Evolutionary conservation across 1,140 invertebrate species (phyloP), one percentile per base, ranked within the genome.

Genomic region (Sinella curviseta): DNA sequence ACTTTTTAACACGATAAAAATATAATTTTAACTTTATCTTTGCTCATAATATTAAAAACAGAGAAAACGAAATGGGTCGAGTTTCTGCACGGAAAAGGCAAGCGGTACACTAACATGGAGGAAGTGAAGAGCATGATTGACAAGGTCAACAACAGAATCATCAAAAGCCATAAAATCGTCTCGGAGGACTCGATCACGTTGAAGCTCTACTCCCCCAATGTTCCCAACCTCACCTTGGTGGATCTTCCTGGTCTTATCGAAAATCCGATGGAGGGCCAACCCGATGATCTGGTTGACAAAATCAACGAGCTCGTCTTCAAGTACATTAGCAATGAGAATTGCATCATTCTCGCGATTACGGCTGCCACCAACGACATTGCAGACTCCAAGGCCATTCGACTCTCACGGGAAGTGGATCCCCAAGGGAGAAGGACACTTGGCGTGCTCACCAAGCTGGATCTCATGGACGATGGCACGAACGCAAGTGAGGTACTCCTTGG

Each of bases 391-490:
- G 14, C 12, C 20, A 78, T 91, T 2, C 91, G 91, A 83, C 78
- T 91, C 48, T 89, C 90, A 12, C 85, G 87, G 76, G 87, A 89
- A 76, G 89, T 90, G 8, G 90, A 91, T 83, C 87, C 87, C 8
- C 88, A 89, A 80, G 90, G 89, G 3, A 83, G 88, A 20, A 83
- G 92, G 74, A 93, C 92, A 0, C 84, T 92, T 17, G 91, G 90
- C 77, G 91, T 92, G 17, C 85, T 93, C 1, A 93, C 91, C 2
- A 92, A 93, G 88, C 88, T 99, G 74, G 98, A 99, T 91, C 89
- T 99, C 75, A 99, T 99, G 98, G 98, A 99, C 89, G 82, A 83
- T 92, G 96, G 97, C 65, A 99, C 97, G 70, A 97, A 99, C 90
- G 98, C 97, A 0, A 97, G 99, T 87, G 97, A 99, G 86, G 96